phyloP scores from a whole-genome alignment of 2,797 vertebrate genomes.

The Anisognathus igniventris region DNA sequence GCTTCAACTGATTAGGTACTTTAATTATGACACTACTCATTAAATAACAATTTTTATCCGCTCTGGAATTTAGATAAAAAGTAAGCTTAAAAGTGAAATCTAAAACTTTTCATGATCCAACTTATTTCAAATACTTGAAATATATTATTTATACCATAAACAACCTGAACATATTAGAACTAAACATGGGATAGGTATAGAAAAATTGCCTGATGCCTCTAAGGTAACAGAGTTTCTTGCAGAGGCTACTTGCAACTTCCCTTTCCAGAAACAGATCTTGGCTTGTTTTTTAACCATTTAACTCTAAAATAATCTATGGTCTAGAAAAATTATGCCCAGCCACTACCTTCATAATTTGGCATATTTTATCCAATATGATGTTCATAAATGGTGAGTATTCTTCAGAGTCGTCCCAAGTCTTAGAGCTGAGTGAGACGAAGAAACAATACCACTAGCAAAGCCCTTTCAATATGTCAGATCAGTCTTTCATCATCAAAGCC shows the following conservation, averaged over 20 bases:
- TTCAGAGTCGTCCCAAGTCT: not conserved
- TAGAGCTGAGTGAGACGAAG: not conserved
- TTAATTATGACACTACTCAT: not conserved
- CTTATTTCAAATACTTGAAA: not conserved
- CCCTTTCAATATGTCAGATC: not conserved
- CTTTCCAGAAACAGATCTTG: not conserved
- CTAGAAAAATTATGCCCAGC: not conserved
- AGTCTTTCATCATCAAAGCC: not conserved
- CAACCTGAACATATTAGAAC: not conserved
- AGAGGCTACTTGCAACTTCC: not conserved
- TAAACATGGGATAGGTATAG: not conserved
- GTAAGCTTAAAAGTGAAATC: not conserved
- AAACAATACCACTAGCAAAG: not conserved
- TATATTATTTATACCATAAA: not conserved
- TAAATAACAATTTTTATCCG: not conserved
- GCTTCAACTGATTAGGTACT: not conserved
- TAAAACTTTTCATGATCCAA: not conserved
- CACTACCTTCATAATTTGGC: not conserved
- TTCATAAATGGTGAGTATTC: accelerated
- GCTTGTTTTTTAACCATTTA: not conserved
- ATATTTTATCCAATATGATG: not conserved
- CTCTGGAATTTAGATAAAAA: not conserved
- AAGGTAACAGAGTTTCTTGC: not conserved
- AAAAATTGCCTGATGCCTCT: not conserved
- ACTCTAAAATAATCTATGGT: not conserved